Conservation (phyloP, 2,797 vertebrate genomes). For the Pyrocephalus nanus region DNA sequence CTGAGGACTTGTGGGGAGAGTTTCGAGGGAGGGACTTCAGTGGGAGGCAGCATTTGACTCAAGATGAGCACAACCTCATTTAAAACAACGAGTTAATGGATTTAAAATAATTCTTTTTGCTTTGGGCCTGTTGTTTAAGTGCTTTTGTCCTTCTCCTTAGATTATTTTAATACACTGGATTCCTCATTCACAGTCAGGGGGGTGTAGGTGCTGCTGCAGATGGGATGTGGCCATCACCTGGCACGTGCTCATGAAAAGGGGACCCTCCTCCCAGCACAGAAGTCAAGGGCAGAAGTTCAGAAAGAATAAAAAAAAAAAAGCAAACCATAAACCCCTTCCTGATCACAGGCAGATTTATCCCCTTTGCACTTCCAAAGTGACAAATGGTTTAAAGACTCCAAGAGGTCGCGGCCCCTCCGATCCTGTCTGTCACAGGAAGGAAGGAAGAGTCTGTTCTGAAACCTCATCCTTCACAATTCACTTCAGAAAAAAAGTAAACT, state of each 20-base stretch:
- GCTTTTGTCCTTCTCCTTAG: neutral
- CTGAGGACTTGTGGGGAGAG: neutral
- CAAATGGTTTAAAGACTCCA: neutral
- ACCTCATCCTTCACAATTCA: neutral
- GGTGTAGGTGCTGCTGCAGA: neutral
- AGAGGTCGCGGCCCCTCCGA: fast-evolving
- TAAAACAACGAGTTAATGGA: neutral
- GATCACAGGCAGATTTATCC: neutral
- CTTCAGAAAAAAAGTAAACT: neutral
- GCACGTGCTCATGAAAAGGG: neutral
- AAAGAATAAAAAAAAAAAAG: neutral
- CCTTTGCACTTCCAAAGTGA: neutral
- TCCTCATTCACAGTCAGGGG: neutral
- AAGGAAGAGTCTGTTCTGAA: neutral
- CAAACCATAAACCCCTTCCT: neutral
- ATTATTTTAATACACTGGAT: neutral
- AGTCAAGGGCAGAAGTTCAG: neutral
- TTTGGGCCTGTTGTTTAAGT: neutral
- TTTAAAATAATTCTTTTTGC: neutral
- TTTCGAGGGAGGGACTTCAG: neutral
- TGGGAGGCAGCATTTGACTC: neutral
- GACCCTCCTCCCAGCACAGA: neutral
- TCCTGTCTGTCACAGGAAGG: neutral
- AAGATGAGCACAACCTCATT: neutral
- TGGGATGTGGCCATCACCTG: neutral